Evolutionary conservation across 1,140 invertebrate genomes (phyloP), one percentile per base, ranked within the genome.

Genomic region (Leptoteleia sp.): DNA sequence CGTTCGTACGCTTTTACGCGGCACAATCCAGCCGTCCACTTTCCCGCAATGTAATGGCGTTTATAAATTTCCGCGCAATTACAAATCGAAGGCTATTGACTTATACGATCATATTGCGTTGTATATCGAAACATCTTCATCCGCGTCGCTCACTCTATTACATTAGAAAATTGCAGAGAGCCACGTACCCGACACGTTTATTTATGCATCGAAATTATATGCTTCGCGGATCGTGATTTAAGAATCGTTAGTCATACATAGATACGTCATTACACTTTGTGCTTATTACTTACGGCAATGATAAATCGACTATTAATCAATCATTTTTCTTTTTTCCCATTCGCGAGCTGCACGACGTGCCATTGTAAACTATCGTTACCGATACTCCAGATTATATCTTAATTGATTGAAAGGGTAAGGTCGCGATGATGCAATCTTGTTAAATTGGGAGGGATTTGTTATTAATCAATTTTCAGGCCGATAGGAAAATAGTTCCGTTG

Each of bases 41-140:
- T 50, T 59, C 52, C 33, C 13, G 42, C 29, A n/a, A 31, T 45
- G 38, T 57, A 57, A 65, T 64, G 52, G 37, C 57, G 48, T 50
- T 70, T 65, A 38, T 57, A 76, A 77, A 77, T n/a, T 59, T 33
- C 37, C 47, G 31, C 29, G 15, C 48, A 68, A 68, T 72, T 67
- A 75, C 64, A 70, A 73, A 73, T 79, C 70, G 52, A 67, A 71
- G 43, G 43, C 65, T 75, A 71, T 79, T 75, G 77, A 79, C 59
- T 79, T 75, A 75, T 71, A 64, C 33, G 55, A 65, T 79, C 55
- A 70, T 59, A 64, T 70, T 62, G 77, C 48, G 50, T 50, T 79
- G 33, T 47, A 55, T 70, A 75, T 79, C 77, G 64, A 75, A 67
- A 79, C 77, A 76, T 79, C 77, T 79, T 75, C 70, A 79, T 79